Base-by-base conservation (phyloP, 2,113 vertebrate species). In the Gila orcuttii region DNA sequence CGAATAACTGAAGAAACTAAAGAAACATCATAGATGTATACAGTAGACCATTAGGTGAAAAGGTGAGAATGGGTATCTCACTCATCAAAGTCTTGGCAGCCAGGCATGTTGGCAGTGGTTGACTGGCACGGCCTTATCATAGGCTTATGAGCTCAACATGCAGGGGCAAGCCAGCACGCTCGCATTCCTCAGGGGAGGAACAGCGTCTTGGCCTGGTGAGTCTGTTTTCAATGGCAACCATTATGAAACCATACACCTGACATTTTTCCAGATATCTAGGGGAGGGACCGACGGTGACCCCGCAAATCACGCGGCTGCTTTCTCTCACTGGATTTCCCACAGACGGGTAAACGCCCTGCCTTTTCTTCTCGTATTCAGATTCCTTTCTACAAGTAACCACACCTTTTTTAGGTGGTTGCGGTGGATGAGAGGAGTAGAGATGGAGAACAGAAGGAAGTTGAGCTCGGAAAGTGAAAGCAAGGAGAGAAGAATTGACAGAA, bases 41-140 rank as follows among this genome's bases (percentile, higher is more conserved):
- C 66, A 77, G 83, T 87, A 47, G 79, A 82, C 69, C 75, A 83
- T 82, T 86, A 85, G 89, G 90, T 89, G 87, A 86, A 84, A 87
- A 89, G 68, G 55, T 33, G 47, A 85, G 86, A 81, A 45, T 31
- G 85, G 88, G 86, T 82, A 89, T 81, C 84, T 89, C 80, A 55
- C 81, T 78, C 84, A 91, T 88, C 87, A 90, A 89, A 91, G 87
- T 84, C 85, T 85, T 89, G 89, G 92, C 91, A 87, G 87, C 86
- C 76, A 76, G 76, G 64, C 83, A 79, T 33, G 59, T 57, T 90
- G 90, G 88, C 90, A 91, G 84, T 69, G 79, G 87, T 39, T 83
- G 87, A 88, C 87, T 88, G 89, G 85, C 88, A 80, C 77, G 39
- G 91, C 85, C 89, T 91, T 89, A 89, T 91, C 86, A 45, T 86